A percentile compares a stretch with the other conserved stretches of the same genome.
These are phyloP conservation scores for Nettapus auritus DNA, from an alignment of 2,113 vertebrate species.

Conservation along the genomic window DNA sequence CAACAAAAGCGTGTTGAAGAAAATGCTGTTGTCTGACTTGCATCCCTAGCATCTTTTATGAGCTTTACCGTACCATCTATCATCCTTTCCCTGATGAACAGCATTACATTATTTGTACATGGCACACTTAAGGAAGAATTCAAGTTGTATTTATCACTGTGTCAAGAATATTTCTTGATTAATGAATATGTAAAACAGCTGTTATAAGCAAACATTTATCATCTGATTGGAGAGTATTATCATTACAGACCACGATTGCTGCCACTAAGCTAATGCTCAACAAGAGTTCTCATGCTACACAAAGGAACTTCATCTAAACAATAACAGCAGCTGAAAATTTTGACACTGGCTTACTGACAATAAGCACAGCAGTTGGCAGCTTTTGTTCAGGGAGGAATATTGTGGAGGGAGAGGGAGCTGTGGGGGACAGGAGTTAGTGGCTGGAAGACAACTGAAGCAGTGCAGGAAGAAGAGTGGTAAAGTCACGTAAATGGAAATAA, in stretches of 20 bases:
- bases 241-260: not conserved
- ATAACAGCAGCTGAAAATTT: not conserved
- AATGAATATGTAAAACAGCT: not conserved
- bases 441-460: not conserved
- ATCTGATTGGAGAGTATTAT: not conserved
- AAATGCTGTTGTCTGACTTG: not conserved
- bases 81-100: not conserved
- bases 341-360: not conserved
- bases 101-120: not conserved
- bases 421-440: rapidly evolving
- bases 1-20: not conserved
- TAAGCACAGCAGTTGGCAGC: not conserved
- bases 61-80: not conserved
- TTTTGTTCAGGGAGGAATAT: not conserved
- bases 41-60: not conserved
- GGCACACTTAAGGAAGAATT: not conserved
- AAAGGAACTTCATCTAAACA: not conserved
- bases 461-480: not conserved
- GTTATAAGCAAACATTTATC: not conserved
- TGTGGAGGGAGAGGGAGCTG: rapidly evolving
- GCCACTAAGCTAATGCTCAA: not conserved
- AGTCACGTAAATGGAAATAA: not conserved
- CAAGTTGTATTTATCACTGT: not conserved
- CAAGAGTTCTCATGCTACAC: not conserved
- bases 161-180: not conserved